These are phyloP conservation scores for Scolopax rusticola DNA, from an alignment of 2,797 vertebrate species.

Conservation along the genomic window DNA sequence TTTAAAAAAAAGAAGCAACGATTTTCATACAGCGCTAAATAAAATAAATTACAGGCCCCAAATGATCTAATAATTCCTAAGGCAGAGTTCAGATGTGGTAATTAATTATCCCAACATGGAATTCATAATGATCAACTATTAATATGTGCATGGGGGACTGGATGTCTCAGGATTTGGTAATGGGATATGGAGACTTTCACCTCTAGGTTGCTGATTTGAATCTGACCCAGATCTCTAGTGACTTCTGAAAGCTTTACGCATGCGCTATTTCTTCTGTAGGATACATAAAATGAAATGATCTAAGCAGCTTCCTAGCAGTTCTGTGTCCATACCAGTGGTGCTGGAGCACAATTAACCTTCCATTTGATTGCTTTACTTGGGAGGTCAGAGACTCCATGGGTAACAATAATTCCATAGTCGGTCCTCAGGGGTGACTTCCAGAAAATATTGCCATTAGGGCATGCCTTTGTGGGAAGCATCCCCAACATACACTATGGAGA, in stretches of 20 bases:
- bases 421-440: neutral
- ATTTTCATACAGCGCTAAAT: conserved; percentile 69
- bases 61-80: conserved; percentile 64
- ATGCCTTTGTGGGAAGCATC: neutral
- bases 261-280: conserved; percentile 53
- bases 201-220: conserved; percentile 74
- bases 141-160: conserved; percentile 71
- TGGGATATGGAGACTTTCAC: conserved; percentile 70
- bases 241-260: conserved; percentile 56
- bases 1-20: neutral
- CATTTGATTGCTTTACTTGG: neutral
- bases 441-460: neutral
- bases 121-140: conserved; percentile 70
- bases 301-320: conserved; percentile 11
- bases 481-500: neutral
- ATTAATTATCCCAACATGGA: conserved; percentile 70
- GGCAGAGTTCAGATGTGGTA: conserved; percentile 63
- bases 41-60: conserved; percentile 69
- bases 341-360: neutral
- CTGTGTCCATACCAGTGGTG: neutral
- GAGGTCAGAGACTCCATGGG: neutral
- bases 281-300: conserved; percentile 41
- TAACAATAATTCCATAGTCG: neutral
- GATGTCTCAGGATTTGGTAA: conserved; percentile 74
- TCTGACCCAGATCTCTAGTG: conserved; percentile 73